Conservation (phyloP, 2,797 vertebrate genomes). For the Aplochiton taeniatus region DNA sequence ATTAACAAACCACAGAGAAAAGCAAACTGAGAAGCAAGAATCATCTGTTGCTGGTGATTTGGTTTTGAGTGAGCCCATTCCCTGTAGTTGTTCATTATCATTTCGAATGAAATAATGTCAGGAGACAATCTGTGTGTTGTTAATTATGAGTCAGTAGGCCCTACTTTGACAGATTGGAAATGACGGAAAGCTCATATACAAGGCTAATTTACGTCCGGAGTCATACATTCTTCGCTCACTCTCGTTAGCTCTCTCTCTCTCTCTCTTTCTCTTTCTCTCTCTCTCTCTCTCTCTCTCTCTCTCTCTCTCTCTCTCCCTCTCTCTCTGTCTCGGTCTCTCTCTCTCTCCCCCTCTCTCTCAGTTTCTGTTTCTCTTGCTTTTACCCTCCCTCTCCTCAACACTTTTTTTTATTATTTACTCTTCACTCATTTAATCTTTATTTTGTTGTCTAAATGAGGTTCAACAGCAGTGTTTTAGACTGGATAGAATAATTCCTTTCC, state of each 20-base stretch:
- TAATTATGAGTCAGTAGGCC: slow-evolving; percentile 62
- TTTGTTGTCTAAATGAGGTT: slow-evolving; percentile 34
- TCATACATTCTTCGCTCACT: slow-evolving; percentile 55
- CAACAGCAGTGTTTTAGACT: slow-evolving; percentile 36
- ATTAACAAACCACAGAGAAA: slow-evolving; percentile 33
- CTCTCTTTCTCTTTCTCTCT: slow-evolving; percentile 13
- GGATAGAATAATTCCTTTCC: slow-evolving; percentile 50
- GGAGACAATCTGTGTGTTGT: slow-evolving; percentile 54
- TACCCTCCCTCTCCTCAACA: slow-evolving; percentile 7
- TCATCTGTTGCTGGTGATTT: slow-evolving; percentile 17
- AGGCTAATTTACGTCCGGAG: slow-evolving; percentile 63
- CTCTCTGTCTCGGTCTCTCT: not conserved
- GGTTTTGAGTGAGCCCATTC: slow-evolving; percentile 12
- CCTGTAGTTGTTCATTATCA: slow-evolving; percentile 40
- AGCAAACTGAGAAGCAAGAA: slow-evolving; percentile 7
- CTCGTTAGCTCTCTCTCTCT: slow-evolving; percentile 10
- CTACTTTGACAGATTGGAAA: slow-evolving; percentile 54
- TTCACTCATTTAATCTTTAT: slow-evolving; percentile 26
- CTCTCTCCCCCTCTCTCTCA: slow-evolving; percentile 6
- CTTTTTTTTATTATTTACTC: slow-evolving; percentile 12
- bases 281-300: slow-evolving; percentile 9
- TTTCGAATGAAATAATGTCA: slow-evolving; percentile 50
- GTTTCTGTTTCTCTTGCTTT: slow-evolving; percentile 11
- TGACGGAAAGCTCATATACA: slow-evolving; percentile 59
- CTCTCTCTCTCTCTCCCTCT: not conserved